Percentiles rank a stretch among this genome's conserved stretches.
These are phyloP conservation scores for Tokudaia tokunoshimensis DNA, from an alignment of 2,797 vertebrate genomes.

Conservation along the genomic window DNA sequence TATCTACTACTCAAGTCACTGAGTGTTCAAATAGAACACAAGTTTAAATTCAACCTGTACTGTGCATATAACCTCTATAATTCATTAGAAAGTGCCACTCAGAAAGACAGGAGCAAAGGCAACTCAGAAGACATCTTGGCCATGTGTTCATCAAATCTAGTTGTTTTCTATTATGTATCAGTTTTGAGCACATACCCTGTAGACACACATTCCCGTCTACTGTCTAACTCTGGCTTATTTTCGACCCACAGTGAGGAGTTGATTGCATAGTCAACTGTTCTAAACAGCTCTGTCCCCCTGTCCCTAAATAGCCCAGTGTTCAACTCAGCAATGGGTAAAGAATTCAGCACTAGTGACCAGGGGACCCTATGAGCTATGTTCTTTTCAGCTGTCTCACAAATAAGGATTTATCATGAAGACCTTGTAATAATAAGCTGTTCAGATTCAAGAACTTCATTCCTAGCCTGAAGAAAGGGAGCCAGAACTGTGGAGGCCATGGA, in stretches of 20 bases:
- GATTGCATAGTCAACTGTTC: neutral
- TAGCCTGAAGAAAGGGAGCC: neutral
- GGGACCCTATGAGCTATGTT: neutral
- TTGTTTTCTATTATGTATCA: neutral
- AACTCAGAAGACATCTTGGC: neutral
- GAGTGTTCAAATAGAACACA: constrained; percentile 25
- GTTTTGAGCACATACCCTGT: constrained; percentile 4
- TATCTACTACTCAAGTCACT: neutral
- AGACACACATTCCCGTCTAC: constrained; percentile 7
- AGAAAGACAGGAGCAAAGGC: neutral
- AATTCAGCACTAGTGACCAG: neutral
- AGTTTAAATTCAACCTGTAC: neutral
- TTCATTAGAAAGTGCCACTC: neutral
- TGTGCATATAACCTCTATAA: fast-evolving
- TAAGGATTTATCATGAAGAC: neutral
- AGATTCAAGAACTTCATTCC: neutral
- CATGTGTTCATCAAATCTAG: neutral
- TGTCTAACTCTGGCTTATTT: constrained; percentile 4
- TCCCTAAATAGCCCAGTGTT: neutral
- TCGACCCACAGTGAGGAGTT: neutral
- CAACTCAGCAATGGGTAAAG: neutral
- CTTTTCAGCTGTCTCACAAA: neutral
- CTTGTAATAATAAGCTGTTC: neutral
- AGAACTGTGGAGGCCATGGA: neutral
- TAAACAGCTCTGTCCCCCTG: neutral